Percentiles rank a stretch among this genome's conserved stretches.
These are phyloP conservation scores for Nautilus pompilius DNA, from an alignment of 1,140 invertebrate species.

Conservation along the genomic window DNA sequence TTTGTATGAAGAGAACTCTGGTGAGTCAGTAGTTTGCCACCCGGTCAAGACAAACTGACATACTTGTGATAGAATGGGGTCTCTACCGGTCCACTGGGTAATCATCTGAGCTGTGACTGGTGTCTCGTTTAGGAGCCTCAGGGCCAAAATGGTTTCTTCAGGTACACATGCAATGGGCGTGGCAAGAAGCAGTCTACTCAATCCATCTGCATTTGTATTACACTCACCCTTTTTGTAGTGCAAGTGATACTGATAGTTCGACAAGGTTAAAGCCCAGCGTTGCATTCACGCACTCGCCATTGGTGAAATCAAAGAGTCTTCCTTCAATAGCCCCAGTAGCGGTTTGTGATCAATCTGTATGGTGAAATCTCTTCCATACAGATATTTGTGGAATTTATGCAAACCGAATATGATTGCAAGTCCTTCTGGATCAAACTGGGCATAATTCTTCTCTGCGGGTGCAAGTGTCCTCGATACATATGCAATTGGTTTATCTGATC, in stretches of 20 bases:
- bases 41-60: neutral
- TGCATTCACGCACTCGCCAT: constrained; percentile 37
- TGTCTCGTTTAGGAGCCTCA: neutral
- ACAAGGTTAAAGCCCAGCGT: constrained; percentile 32
- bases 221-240: constrained; percentile 27
- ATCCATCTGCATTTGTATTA: constrained; percentile 32
- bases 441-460: constrained; percentile 57
- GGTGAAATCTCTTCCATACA: constrained; percentile 53
- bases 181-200: too few species aligned
- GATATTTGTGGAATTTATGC: constrained; percentile 58
- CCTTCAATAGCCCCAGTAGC: constrained; percentile 49
- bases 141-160: too few species aligned
- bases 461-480: constrained; percentile 55
- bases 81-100: neutral
- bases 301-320: constrained; percentile 41
- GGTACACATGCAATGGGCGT: too few species aligned
- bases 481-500: constrained; percentile 48
- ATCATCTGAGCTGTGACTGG: neutral
- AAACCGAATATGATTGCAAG: constrained; percentile 57
- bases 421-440: constrained; percentile 60
- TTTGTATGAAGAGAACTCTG: neutral
- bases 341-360: constrained; percentile 58
- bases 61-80: neutral
- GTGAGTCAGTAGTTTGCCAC: constrained; percentile 3
- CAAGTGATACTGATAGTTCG: constrained; percentile 46